Base-by-base conservation (phyloP, 2,113 vertebrate species). In the Hippocampus zosterae region DNA sequence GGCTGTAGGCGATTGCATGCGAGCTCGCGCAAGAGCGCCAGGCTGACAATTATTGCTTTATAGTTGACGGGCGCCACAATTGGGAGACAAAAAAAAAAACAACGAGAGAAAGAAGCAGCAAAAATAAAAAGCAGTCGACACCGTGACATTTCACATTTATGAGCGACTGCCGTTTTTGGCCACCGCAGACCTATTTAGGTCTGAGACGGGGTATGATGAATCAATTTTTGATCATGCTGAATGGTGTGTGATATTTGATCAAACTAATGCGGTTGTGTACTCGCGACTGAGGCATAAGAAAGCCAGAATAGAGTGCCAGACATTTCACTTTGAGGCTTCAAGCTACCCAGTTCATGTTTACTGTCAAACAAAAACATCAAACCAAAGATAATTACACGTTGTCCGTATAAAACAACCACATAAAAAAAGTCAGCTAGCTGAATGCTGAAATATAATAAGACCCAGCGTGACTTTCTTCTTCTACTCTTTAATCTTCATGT, bases 11-110 rank as follows among this genome's bases (percentile, higher is more conserved):
- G n/a, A 72, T 66, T 15, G 70, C 68, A 59, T 10, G 60, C 61
- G 33, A 56, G 68, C 56, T 61, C 57, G 29, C 11, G 59, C 52
- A 16, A 55, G 15, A 61, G 25, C 73, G 63, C 3, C 2, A 18
- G 42, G 42, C 37, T 44, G 72, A 75, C 81, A 84, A 86, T 87
- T 84, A 87, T 82, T 72, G 67, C 61, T 42, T 70, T 70, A 33
- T 53, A 72, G 69, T 41, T 64, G 83, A 83, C 57, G 50, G 68
- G 71, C 44, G 16, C 52, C 42, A 56, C 72, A 74, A 66, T 69
- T 3, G 23, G 40, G 13, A 44, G 23, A 65, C 44, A 55, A 1
- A 52, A 33, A 37, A 37, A 60, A n/a, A n/a, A n/a, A 68, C 40
- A 18, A 68, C 60, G 72, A 74, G 72, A 65, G 60, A 72, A 55